A percentile compares a stretch with the other conserved stretches of the same genome.
phyloP scores from a whole-genome alignment of 2,888 invertebrate species.

The Epinotia ramella region DNA sequence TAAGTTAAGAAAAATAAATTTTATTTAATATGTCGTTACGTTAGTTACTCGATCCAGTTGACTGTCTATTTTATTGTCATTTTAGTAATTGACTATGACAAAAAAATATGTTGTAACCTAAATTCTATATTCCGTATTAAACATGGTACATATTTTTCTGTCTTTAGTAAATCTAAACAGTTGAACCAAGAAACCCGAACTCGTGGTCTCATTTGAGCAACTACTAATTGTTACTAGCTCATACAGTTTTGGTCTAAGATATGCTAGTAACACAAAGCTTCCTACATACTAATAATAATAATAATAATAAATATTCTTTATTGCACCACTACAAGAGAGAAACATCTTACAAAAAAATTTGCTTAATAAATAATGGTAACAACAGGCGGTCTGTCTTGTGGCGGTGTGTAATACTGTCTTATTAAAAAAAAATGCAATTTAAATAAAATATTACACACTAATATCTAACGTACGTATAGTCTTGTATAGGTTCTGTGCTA shows the following conservation, averaged over 20 bases:
- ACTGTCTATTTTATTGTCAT: not conserved
- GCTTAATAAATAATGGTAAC: no score
- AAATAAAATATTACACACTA: no score
- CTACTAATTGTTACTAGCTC: not conserved
- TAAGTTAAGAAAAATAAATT: conserved; percentile 19
- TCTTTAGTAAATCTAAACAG: not conserved
- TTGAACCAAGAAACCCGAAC: not conserved
- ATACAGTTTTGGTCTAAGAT: not conserved
- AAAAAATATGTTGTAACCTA: not conserved
- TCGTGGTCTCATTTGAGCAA: not conserved
- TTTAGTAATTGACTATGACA: not conserved
- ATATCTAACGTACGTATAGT: no score
- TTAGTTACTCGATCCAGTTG: not conserved
- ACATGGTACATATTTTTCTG: no score
- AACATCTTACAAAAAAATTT: no score
- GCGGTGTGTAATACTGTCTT: not conserved
- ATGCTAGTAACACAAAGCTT: not conserved
- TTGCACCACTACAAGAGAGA: no score
- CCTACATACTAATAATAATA: no score
- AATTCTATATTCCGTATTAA: not conserved
- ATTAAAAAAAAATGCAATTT: no score
- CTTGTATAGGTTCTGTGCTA: not conserved
- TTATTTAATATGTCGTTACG: not conserved
- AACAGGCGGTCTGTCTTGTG: no score
- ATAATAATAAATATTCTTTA: no score